These are phyloP conservation scores for Emmelina monodactyla DNA, from an alignment of 2,888 invertebrate species.

Conservation along the genomic window DNA sequence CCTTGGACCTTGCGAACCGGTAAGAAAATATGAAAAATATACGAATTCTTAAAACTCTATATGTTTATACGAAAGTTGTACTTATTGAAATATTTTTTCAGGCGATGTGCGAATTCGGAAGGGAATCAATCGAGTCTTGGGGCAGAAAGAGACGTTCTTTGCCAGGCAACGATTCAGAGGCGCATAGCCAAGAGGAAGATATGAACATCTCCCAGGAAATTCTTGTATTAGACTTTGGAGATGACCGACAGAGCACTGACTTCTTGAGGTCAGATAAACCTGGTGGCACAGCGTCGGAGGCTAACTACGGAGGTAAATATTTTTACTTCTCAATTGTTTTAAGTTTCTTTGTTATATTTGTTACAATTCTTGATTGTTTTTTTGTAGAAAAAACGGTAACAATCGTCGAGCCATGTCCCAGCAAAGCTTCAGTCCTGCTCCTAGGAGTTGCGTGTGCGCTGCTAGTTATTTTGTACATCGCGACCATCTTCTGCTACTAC, in stretches of 20 bases:
- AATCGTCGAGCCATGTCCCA: constrained; percentile 90
- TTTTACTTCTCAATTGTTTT: not conserved
- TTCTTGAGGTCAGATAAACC: constrained; percentile 80
- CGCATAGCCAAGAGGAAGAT: constrained; percentile 75
- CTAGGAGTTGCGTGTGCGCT: constrained; percentile 91
- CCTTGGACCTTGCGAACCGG: constrained; percentile 92
- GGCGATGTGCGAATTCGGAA: constrained; percentile 92
- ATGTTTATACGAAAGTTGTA: no score
- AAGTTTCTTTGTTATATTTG: not conserved
- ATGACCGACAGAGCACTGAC: constrained; percentile 81
- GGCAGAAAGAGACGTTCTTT: constrained; percentile 86
- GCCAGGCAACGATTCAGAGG: constrained; percentile 66
- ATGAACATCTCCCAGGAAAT: constrained; percentile 96
- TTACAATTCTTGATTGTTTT: not conserved
- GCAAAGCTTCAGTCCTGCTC: constrained; percentile 89
- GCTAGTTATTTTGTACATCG: constrained; percentile 87
- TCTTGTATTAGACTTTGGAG: constrained; percentile 90
- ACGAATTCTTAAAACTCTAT: no score
- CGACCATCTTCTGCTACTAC: constrained; percentile 91
- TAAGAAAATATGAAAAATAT: constrained; percentile 66
- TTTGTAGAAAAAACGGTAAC: constrained; percentile 87
- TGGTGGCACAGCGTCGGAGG: constrained; percentile 63
- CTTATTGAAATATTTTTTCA: no score
- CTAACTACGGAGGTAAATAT: constrained; percentile 75
- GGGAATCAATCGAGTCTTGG: constrained; percentile 90